Evolutionary conservation across 2,113 vertebrate species (phyloP), one percentile per base, ranked within the genome.

Genomic region (Odobenus rosmarus): DNA sequence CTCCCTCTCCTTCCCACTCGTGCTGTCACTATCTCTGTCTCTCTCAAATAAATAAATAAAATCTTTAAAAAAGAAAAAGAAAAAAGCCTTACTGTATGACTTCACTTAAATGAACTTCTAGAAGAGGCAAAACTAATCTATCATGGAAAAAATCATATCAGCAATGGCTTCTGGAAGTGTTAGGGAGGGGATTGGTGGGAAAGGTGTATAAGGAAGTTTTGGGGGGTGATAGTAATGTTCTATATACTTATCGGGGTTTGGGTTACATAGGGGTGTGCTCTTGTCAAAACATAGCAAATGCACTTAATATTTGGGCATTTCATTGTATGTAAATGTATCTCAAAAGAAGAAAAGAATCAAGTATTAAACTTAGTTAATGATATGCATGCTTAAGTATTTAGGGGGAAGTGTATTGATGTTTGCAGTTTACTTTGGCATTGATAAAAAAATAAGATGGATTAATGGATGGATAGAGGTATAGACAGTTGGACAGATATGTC

Each of bases 401-500:
- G 23, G 23, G 59, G 39, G 16, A 49, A 59, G 49, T 88, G 53
- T 59, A 61, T 33, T 61, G 36, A 51, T 81, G 33, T 88, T 88
- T 88, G 62, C 9, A 94, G 51, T 59, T 94, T 88, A 59, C 39
- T 94, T 94, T 71, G 92, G 69, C 16, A 81, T 80, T 72, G 36
- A 81, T 81, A 33, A 67, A 62, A 90, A 90, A 67, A 53, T 53
- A 90, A 69, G 36, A 71, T 61, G 21, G 53, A 28, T 61, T 59
- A 59, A 74, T 61, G 64, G 51, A 19, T 59, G 39, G 51, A 26
- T 61, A 62, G 55, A 77, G 28, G 18, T 59, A 76, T 61, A 42
- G 53, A 59, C 9, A 61, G 53, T 14, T 81, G 36, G 62, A 11
- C 42, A 88, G 24, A 11, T 81, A 49, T 51, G 23, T 61, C 67